Evolutionary conservation across 2,797 vertebrate species (phyloP), one percentile per base, ranked within the genome.

Genomic region (Lutjanus argentimaculatus): DNA sequence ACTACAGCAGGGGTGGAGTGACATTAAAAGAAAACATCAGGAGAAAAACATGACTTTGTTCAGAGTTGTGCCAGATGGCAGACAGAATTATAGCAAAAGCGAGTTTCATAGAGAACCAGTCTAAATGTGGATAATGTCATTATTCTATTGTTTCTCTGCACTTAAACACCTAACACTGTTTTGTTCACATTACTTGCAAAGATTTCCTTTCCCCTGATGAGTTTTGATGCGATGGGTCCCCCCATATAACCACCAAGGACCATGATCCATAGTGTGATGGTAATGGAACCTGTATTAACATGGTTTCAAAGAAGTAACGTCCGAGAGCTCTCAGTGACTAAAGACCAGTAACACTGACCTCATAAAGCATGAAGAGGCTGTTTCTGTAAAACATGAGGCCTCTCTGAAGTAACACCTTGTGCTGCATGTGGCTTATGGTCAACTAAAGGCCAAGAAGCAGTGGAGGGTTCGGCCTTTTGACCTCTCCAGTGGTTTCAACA

Each of bases 351-450:
- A 73, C 8, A 22, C 21, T 22, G 25, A 57, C 25, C 22, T 48
- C 43, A 48, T 9, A 65, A 15, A 65, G 62, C 62, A 74, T 7
- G 45, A 73, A 73, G 21, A n/a, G 13, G 22, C 42, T 45, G 40
- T 64, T n/a, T 57, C 25, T 40, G 52, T 43, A 19, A 25, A 69
- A 56, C 22, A n/a, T 16, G 15, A 6, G 15, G 22, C 16, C 45
- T 62, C 17, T 52, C 48, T 4, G 12, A 8, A 68, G 36, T 14
- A 53, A 53, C 3, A 1, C 59, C 45, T 64, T 12, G 9, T 21
- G 22, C 22, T 12, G 49, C 13, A 30, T 10, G 45, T 12, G 3
- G 43, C 5, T 70, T 17, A 30, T 43, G 51, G 61, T 67, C 69
- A 36, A 36, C 30, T 36, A 36, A 4, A 36, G 30, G 67, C 40